Conservation (phyloP, 1,140 invertebrate species). For the Pseudomyrmex pallidus region DNA sequence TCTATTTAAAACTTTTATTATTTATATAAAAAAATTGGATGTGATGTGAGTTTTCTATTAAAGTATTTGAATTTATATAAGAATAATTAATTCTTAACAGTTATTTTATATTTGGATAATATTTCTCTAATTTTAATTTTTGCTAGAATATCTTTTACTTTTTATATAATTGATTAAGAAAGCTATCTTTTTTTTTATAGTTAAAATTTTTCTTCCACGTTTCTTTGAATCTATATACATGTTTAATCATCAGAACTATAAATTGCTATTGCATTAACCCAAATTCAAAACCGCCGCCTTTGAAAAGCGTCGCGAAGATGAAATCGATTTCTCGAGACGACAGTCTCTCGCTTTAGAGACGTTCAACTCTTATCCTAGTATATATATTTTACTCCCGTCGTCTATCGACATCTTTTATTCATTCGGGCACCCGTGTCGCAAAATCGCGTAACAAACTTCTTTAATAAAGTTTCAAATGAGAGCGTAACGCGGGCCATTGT, state of each 20-base stretch:
- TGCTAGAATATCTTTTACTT: neutral
- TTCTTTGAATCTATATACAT: constrained; percentile 1
- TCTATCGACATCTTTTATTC: constrained; percentile 61
- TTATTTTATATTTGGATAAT: neutral
- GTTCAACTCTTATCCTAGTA: constrained; percentile 50
- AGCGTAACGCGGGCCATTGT: constrained; percentile 18
- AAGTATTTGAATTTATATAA: neutral
- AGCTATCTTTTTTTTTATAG: neutral
- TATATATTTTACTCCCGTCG: constrained; percentile 56
- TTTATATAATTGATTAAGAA: neutral
- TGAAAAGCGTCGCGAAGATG: constrained; percentile 18
- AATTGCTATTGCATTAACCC: constrained; percentile 26
- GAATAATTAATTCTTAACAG: neutral
- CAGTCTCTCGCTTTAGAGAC: constrained; percentile 12
- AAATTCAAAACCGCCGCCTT: constrained; percentile 5
- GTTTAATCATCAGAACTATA: neutral
- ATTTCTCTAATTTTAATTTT: too few species aligned
- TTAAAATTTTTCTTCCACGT: neutral
- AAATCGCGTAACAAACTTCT: constrained; percentile 60
- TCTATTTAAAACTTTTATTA: neutral
- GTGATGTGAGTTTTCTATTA: neutral
- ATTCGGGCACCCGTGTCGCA: constrained; percentile 44
- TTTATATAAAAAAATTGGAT: neutral
- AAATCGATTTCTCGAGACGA: constrained; percentile 55
- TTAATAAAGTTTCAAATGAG: constrained; percentile 56